phyloP scores from a whole-genome alignment of 2,888 invertebrate genomes.

The Phlogophora meticulosa region DNA sequence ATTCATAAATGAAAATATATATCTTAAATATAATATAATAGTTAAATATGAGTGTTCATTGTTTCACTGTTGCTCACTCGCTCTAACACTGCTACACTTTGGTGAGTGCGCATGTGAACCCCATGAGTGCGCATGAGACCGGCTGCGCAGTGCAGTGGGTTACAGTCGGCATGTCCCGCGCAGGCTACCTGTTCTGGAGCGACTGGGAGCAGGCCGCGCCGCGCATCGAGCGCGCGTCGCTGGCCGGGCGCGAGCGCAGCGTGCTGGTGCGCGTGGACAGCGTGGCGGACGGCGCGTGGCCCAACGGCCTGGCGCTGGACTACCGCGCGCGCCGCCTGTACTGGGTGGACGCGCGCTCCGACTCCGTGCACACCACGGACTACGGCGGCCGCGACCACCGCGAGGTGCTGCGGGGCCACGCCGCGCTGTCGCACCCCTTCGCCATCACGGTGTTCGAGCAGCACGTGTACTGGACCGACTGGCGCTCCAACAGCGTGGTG shows the following conservation, averaged over 20 bases:
- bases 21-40: too few species aligned
- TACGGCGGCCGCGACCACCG: slow-evolving; percentile 95
- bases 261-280: slow-evolving; percentile 91
- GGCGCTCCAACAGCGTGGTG: slow-evolving; percentile 96
- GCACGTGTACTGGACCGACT: slow-evolving; percentile 98
- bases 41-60: too few species aligned
- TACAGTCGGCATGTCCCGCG: too few species aligned
- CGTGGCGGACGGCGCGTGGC: slow-evolving; percentile 94
- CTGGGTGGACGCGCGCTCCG: slow-evolving; percentile 96
- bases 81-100: too few species aligned
- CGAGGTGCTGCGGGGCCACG: slow-evolving; percentile 93
- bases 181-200: slow-evolving; percentile 95
- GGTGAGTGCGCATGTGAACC: too few species aligned
- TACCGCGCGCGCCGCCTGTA: slow-evolving; percentile 94
- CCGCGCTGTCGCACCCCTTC: slow-evolving; percentile 96
- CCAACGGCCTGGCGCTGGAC: slow-evolving; percentile 96
- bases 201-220: slow-evolving; percentile 96
- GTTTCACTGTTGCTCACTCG: too few species aligned
- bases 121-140: too few species aligned
- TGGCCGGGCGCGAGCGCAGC: slow-evolving; percentile 93
- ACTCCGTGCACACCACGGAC: slow-evolving; percentile 96
- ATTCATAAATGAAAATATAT: too few species aligned
- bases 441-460: slow-evolving; percentile 96
- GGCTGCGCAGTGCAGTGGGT: too few species aligned
- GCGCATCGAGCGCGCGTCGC: slow-evolving; percentile 95